Conservation (phyloP, 1,140 invertebrate genomes). For the Hetaerina americana region DNA sequence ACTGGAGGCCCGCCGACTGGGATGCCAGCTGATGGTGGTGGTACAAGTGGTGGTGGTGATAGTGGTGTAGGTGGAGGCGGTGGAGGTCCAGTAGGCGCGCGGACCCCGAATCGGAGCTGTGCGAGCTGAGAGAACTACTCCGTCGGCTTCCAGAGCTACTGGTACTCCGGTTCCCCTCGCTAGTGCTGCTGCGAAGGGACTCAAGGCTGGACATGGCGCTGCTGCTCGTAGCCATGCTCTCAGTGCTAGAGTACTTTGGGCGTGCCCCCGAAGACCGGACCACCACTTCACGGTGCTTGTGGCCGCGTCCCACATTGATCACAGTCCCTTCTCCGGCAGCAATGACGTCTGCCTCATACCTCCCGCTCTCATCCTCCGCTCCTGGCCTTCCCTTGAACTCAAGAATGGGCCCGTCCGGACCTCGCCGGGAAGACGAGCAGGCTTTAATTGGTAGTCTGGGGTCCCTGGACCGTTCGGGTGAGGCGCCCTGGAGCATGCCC, state of each 20-base stretch:
- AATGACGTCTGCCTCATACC: slow-evolving; percentile 32
- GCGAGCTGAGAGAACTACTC: slow-evolving; percentile 65
- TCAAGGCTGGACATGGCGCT: slow-evolving; percentile 68
- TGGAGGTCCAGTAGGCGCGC: slow-evolving; percentile 34
- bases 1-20: slow-evolving; percentile 34
- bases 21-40: slow-evolving; percentile 11
- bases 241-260: slow-evolving; percentile 66
- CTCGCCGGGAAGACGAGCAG: slow-evolving; percentile 37
- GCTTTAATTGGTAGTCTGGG: slow-evolving; percentile 49
- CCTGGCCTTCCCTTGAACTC: slow-evolving; percentile 53
- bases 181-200: slow-evolving; percentile 64
- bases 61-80: slow-evolving; percentile 21
- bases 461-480: slow-evolving; percentile 51
- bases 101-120: slow-evolving; percentile 63
- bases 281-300: background rate
- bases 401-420: slow-evolving; percentile 46
- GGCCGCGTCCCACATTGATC: background rate
- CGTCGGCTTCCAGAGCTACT: slow-evolving; percentile 65
- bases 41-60: slow-evolving; percentile 30
- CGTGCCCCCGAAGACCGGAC: slow-evolving; percentile 22
- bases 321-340: slow-evolving; percentile 33
- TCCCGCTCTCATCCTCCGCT: slow-evolving; percentile 27
- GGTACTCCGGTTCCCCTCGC: slow-evolving; percentile 65
- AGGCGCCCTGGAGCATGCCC: slow-evolving; percentile 43
- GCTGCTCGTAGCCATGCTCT: slow-evolving; percentile 72